Evolutionary conservation across 2,113 vertebrate genomes (phyloP).

Genomic region (Gopherus evgoodei): DNA sequence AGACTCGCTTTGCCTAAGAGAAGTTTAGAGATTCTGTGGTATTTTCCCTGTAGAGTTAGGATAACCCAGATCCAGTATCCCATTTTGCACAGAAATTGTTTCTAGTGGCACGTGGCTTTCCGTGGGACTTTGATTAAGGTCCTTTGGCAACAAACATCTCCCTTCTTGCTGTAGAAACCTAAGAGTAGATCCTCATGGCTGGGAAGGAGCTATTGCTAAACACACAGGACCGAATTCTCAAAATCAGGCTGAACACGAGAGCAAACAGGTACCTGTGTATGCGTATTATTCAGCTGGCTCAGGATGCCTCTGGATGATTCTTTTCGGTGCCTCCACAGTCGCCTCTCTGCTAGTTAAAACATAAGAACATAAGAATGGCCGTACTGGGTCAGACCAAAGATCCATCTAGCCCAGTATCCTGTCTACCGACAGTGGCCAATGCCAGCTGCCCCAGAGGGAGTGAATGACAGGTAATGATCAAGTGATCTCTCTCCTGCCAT

Average conservation of each 20-base stretch:
- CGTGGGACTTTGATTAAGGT: neutral
- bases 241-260: neutral
- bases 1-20: neutral
- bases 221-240: neutral
- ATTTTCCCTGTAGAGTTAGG: neutral
- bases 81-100: neutral
- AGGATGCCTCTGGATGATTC: constrained; percentile 2
- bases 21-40: neutral
- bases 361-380: no score
- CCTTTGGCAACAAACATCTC: neutral
- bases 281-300: constrained; percentile 36
- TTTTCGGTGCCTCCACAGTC: neutral
- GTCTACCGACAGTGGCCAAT: no score
- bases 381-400: no score
- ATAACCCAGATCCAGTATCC: neutral
- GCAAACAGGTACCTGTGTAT: neutral
- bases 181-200: neutral
- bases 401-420: no score
- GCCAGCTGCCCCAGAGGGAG: no score
- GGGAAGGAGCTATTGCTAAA: neutral
- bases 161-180: neutral
- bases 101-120: neutral
- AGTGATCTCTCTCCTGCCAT: no score
- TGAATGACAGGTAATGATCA: no score
- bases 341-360: neutral